A percentile compares a stretch with the other conserved stretches of the same genome.
phyloP scores from a whole-genome alignment of 2,888 invertebrate genomes.

The Mimachlamys varia region DNA sequence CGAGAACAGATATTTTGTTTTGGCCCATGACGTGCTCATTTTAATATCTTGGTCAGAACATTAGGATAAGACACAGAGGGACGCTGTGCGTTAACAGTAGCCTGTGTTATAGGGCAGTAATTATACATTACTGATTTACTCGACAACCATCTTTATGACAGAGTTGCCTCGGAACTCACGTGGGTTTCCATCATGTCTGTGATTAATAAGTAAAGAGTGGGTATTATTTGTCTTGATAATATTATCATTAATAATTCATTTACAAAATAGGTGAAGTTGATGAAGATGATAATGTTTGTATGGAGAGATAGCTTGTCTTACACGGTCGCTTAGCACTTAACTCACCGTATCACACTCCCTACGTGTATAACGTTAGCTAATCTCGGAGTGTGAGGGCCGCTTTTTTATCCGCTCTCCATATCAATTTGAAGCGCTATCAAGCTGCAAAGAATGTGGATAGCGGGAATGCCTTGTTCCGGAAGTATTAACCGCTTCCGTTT shows the following conservation, averaged over 20 bases:
- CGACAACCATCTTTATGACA: background rate
- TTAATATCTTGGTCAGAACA: background rate
- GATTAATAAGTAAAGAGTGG: background rate
- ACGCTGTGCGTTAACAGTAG: background rate
- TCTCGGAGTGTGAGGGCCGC: background rate
- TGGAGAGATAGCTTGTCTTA: background rate
- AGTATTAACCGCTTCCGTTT: constrained; percentile 31
- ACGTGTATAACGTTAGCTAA: constrained; percentile 14
- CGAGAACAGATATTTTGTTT: background rate
- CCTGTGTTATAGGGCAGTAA: background rate
- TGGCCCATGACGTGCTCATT: background rate
- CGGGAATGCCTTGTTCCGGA: constrained; percentile 27
- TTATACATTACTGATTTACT: background rate
- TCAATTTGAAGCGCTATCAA: constrained; percentile 24
- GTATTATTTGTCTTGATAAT: background rate
- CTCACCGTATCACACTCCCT: background rate
- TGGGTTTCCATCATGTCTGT: background rate
- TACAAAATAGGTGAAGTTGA: constrained; percentile 27
- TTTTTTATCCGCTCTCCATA: constrained; percentile 4
- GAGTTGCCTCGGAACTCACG: background rate
- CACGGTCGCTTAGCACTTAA: background rate
- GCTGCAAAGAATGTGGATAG: constrained; percentile 27
- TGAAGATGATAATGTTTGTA: background rate
- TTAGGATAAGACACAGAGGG: background rate
- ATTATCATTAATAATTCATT: constrained; percentile 23